These are phyloP conservation scores for Molanna angustata DNA, from an alignment of 2,888 invertebrate species.

Conservation along the genomic window DNA sequence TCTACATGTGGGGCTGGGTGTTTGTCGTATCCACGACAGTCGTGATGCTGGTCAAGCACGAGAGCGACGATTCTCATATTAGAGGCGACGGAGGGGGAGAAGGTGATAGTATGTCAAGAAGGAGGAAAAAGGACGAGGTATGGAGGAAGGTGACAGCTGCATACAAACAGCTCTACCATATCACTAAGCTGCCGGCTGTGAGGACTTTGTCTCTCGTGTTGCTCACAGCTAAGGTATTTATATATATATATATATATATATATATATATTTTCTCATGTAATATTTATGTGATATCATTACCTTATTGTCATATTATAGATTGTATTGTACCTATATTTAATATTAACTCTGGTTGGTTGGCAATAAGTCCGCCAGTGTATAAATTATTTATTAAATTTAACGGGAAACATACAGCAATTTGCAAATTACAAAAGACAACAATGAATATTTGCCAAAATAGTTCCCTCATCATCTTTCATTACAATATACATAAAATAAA, in stretches of 20 bases:
- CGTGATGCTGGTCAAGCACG: constrained; percentile 80
- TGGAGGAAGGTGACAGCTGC: constrained; percentile 61
- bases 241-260: neutral
- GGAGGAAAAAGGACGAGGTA: constrained; percentile 40
- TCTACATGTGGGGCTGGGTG: constrained; percentile 92
- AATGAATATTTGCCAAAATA: no score
- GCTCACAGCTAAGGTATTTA: constrained; percentile 81
- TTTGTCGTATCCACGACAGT: constrained; percentile 89
- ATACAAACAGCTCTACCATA: constrained; percentile 78
- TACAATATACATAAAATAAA: no score
- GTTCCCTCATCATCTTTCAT: no score
- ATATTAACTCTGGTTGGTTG: no score
- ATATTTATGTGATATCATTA: neutral
- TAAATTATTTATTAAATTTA: no score
- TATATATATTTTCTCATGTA: neutral
- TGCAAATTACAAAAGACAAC: no score
- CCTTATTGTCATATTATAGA: no score
- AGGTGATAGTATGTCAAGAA: constrained; percentile 35
- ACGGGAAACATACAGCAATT: no score
- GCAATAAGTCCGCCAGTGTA: no score
- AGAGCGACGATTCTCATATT: constrained; percentile 43
- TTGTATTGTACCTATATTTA: no score
- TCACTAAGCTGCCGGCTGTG: constrained; percentile 80
- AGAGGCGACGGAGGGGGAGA: constrained; percentile 37
- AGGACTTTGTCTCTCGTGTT: constrained; percentile 74